A percentile compares a stretch with the other conserved stretches of the same genome.
Conservation (phyloP, 2,797 vertebrate species). For the Loris lydekkerianus region DNA sequence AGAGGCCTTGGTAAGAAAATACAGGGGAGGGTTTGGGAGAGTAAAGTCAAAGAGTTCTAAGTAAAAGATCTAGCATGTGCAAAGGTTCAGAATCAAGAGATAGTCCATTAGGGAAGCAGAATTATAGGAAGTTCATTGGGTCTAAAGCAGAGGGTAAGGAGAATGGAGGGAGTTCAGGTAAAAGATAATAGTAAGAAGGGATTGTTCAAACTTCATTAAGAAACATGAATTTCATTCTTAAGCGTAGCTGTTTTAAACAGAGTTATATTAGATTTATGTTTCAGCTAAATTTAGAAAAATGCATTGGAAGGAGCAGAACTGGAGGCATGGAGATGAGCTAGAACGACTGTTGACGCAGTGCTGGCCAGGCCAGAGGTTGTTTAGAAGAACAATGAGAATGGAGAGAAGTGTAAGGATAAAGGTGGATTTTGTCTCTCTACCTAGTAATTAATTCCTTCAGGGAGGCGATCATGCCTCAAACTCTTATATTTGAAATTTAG, state of each 20-base stretch:
- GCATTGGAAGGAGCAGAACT: constrained; percentile 1
- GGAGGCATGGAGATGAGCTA: background rate
- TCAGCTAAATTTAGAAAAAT: constrained; percentile 64
- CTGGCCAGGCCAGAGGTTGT: background rate
- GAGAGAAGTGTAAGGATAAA: background rate
- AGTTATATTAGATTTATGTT: constrained; percentile 33
- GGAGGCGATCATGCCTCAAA: background rate
- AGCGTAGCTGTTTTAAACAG: constrained; percentile 30
- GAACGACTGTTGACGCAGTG: background rate
- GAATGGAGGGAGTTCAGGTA: constrained; percentile 18
- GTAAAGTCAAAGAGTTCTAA: background rate
- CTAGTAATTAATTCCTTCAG: background rate
- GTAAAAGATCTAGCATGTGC: background rate
- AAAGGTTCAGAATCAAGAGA: background rate
- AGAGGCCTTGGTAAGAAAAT: constrained; percentile 32
- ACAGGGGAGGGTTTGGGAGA: background rate
- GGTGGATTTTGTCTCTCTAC: background rate
- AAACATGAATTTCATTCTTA: constrained; percentile 59
- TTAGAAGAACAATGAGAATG: background rate
- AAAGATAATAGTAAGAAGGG: background rate
- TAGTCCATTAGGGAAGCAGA: background rate
- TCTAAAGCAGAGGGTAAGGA: background rate
- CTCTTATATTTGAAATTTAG: constrained; percentile 40
- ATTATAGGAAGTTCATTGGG: constrained; percentile 5
- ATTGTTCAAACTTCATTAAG: constrained; percentile 23